phyloP scores from a whole-genome alignment of 2,888 invertebrate species.

The Ceratothoa steindachneri region DNA sequence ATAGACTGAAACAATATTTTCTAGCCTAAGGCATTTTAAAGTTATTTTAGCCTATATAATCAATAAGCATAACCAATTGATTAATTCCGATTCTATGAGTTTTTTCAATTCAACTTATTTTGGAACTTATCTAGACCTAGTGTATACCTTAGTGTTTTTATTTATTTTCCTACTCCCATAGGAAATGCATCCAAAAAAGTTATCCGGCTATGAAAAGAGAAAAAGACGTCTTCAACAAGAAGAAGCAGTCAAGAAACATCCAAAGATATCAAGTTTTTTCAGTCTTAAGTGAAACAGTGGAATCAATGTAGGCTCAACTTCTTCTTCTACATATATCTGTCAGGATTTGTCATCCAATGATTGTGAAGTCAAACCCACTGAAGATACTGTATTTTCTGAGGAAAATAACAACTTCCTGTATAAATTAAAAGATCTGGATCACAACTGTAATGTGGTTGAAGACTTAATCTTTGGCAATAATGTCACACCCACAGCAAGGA shows the following conservation, averaged over 20 bases:
- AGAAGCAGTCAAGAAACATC: neutral
- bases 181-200: neutral
- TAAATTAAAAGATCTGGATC: neutral
- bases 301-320: neutral
- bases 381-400: constrained; percentile 7
- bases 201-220: constrained; percentile 4
- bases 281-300: constrained; percentile 5
- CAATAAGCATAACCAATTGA: too few relatives aligned
- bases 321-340: neutral
- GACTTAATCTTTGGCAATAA: neutral
- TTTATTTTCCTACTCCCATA: neutral
- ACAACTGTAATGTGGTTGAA: neutral
- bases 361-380: constrained; percentile 6
- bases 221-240: constrained; percentile 6
- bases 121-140: too few relatives aligned
- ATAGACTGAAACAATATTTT: too few relatives aligned
- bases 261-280: constrained; percentile 9
- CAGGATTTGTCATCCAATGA: neutral
- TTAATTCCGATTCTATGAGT: too few relatives aligned
- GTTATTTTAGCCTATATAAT: too few relatives aligned
- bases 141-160: too few relatives aligned
- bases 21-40: too few relatives aligned
- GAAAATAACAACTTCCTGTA: neutral
- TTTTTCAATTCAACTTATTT: too few relatives aligned
- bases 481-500: neutral